Percentiles rank a stretch among this genome's conserved stretches.
phyloP scores from a whole-genome alignment of 2,113 vertebrate genomes.

The Oncorhynchus masou region DNA sequence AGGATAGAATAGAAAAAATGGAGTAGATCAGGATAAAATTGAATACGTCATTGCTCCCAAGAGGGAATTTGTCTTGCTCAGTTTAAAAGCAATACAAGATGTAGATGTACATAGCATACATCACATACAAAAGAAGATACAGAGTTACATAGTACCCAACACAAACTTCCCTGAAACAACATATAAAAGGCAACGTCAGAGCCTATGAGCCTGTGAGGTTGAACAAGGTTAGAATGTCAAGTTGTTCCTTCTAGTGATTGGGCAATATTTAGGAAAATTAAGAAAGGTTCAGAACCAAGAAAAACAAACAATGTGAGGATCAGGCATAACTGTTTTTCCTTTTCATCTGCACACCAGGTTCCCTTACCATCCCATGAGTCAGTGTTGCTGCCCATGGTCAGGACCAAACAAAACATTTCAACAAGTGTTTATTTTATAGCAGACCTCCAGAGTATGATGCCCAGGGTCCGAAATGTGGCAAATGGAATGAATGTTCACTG shows the following conservation, averaged over 20 bases:
- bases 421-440: neutral
- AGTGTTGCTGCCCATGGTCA: conserved; percentile 2
- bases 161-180: too few species aligned
- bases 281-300: neutral
- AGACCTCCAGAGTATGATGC: neutral
- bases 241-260: too few species aligned
- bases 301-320: neutral
- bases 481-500: neutral
- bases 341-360: neutral
- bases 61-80: too few species aligned
- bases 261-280: too few species aligned
- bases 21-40: too few species aligned
- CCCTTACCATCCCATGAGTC: conserved; percentile 17
- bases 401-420: neutral
- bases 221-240: neutral
- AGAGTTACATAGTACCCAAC: too few species aligned
- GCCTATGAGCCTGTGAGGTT: neutral
- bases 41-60: too few species aligned
- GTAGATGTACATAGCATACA: too few species aligned
- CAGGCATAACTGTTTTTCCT: neutral
- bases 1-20: too few species aligned
- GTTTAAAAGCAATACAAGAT: too few species aligned
- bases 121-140: too few species aligned
- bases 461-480: neutral
- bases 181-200: too few species aligned